Base-by-base conservation (phyloP, 2,797 vertebrate genomes). In the Artibeus lituratus region DNA sequence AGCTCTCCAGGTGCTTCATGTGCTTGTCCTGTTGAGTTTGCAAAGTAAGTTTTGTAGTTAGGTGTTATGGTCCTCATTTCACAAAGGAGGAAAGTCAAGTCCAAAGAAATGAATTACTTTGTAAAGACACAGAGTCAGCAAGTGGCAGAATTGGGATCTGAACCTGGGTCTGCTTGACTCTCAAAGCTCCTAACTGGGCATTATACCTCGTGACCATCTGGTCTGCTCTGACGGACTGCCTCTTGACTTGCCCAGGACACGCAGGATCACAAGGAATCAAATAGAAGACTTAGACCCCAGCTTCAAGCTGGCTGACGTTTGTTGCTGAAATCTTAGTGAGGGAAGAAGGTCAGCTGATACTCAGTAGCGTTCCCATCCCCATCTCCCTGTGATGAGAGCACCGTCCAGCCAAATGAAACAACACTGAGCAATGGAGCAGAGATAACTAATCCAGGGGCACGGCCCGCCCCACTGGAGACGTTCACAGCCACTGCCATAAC, bases 401-500 rank as follows among this genome's bases (percentile, higher is more conserved):
- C 24, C 47, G 7, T 87, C 4, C 24, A 62, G 80, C 89, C 97
- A 94, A 84, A 22, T 32, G 72, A 80, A 97, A 95, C 67, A 96
- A 94, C 83, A 55, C 24, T 39, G 53, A 89, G 87, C 55, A 92
- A 80, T 1, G 26, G 37, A 83, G 80, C 59, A 78, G 73, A 87
- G 97, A 96, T 95, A 95, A 53, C 86, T 91, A 95, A 96, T 95
- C 95, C 51, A 21, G 62, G 67, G 69, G 77, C 83, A 80, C 29
- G 49, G 37, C 94, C 91, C 59, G 19, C 1, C 47, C 47, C 53
- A 73, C 5, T 85, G 49, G 77, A 81, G 65, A 89, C 22, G 19
- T 80, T 35, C 55, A 14, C 16, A 67, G 39, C 10, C 0, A 3
- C 94, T 95, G 81, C 74, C 74, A 94, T 89, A 97, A 88, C 94